Conservation (phyloP, 2,797 vertebrate genomes). For the Nasua narica region DNA sequence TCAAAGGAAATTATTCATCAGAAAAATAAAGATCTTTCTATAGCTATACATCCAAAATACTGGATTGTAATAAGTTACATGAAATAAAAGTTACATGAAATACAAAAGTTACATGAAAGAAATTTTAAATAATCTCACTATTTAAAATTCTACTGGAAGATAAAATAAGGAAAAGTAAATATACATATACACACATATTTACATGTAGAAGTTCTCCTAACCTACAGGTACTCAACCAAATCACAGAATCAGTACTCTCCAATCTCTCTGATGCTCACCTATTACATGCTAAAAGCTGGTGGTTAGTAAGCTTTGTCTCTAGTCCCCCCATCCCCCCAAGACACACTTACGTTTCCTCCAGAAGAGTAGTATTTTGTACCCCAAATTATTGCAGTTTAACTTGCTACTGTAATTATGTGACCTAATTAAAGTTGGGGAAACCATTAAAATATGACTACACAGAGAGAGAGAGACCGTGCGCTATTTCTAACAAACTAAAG, state of each 20-base stretch:
- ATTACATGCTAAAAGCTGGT: not conserved
- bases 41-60: not conserved
- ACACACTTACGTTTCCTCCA: not conserved
- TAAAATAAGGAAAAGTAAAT: not conserved
- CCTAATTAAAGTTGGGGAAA: not conserved
- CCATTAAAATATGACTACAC: not conserved
- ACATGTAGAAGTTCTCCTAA: not conserved
- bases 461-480: not conserved
- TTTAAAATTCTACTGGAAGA: not conserved
- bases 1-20: not conserved
- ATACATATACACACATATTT: not conserved
- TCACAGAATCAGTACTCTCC: not conserved
- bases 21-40: not conserved
- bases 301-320: not conserved
- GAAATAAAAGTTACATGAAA: not conserved
- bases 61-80: not conserved
- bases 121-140: not conserved
- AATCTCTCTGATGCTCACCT: not conserved
- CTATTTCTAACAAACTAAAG: not conserved
- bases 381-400: not conserved
- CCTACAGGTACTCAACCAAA: not conserved
- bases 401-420: not conserved
- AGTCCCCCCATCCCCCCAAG: rapidly evolving
- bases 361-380: not conserved
- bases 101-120: not conserved